Evolutionary conservation across 2,888 invertebrate genomes (phyloP), one percentile per base, ranked within the genome.

Genomic region (Agrochola macilenta): DNA sequence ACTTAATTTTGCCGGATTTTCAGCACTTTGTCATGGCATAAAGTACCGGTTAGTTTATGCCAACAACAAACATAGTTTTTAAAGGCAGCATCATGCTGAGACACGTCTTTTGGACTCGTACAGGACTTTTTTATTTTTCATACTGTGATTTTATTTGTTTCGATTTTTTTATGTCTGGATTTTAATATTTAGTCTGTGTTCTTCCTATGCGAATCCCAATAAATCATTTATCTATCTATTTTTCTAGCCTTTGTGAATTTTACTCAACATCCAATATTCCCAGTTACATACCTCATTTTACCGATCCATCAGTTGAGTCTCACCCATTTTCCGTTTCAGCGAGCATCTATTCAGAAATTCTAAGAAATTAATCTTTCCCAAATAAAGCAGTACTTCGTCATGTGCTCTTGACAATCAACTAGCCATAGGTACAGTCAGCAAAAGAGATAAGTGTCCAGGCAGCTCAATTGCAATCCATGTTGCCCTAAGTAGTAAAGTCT

Each of bases 301-400:
- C 1, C 49, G 8, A 72, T 73, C 26, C 49, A 2, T 65, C 57
- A 43, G 58, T 43, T 52, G 9, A 61, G 12, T 61, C 26, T 26
- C 35, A n/a, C 60, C 8, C 12, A 74, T 81, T 74, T 61, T 68
- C n/a, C 14, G 54, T 35, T 30, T 57, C 30, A 63, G n/a, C 17
- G 26, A 79, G 54, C 14, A 2, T 60, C 35, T 26, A 14, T 35
- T 35, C 49, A 68, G 52, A 72, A 72, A 43, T 73, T 73, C 23
- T 5, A 12, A 39, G 26, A 60, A 71, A 72, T 61, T 64, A 35
- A 63, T 75, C 35, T 54, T 84, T 54, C 0, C 7, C 30, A 8
- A 60, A 75, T 57, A 69, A 69, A 60, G 66, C 20, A 39, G 39
- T 35, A 64, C 64, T 74, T 72, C 58, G 57, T 63, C 69, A 69